Percentiles rank a stretch among this genome's conserved stretches.
These are phyloP conservation scores for Pipistrellus pygmaeus DNA, from an alignment of 2,797 vertebrate species.

Conservation along the genomic window DNA sequence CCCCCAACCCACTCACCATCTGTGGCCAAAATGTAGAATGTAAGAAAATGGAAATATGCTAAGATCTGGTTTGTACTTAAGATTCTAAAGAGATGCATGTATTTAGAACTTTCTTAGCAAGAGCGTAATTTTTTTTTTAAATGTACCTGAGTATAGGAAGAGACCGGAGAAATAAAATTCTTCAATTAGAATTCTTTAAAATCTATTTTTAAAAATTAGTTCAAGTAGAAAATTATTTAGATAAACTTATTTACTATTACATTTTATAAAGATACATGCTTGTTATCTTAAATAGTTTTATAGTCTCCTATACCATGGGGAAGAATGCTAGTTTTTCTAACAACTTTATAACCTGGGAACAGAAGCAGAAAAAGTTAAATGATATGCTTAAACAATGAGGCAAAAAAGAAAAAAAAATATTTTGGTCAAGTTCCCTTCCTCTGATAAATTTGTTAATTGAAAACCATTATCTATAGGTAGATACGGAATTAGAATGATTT, in stretches of 20 bases:
- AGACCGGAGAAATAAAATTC: neutral
- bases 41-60: slow-evolving; percentile 10
- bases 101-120: neutral
- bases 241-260: slow-evolving; percentile 16
- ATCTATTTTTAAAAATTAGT: slow-evolving; percentile 17
- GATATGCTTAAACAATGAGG: neutral
- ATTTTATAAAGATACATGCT: neutral
- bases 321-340: neutral
- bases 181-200: slow-evolving; percentile 3
- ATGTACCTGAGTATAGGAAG: neutral
- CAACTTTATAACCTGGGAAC: neutral
- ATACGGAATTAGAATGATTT: neutral
- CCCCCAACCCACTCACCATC: neutral
- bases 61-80: slow-evolving; percentile 36
- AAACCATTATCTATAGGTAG: neutral
- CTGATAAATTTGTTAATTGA: neutral
- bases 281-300: neutral
- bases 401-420: neutral
- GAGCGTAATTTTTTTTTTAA: neutral
- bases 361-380: neutral
- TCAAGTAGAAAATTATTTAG: slow-evolving; percentile 14
- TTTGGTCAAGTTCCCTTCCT: slow-evolving; percentile 20
- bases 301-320: neutral
- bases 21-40: slow-evolving; percentile 22
- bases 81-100: slow-evolving; percentile 25